Base-by-base conservation (phyloP, 2,797 vertebrate genomes). In the Sylvilagus floridanus region DNA sequence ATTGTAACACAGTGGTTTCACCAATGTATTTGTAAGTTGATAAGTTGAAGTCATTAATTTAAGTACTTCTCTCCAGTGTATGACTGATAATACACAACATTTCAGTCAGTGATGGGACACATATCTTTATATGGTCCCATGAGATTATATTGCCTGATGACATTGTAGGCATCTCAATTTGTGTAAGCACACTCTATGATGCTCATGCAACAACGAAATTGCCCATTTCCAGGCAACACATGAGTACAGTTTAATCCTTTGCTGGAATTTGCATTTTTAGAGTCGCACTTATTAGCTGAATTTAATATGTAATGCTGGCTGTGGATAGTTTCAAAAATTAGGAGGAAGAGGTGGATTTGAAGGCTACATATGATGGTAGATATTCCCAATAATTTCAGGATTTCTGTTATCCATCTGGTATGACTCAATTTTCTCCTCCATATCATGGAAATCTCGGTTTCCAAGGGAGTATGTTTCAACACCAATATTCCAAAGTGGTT, bases 321-420 rank as follows among this genome's bases (percentile, higher is more conserved):
- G 0, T 92, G 77, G 92, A 90, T 9, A 60, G 5, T 86, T 91
- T 86, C 75, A 84, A 76, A 90, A 90, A 35, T 35, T 78, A 66
- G 26, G 14, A 83, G 17, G 17, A 50, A 68, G 24, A 28, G 11
- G 2, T 84, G 1, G 8, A 72, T 87, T 54, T 30, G 50, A 90
- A 90, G n/a, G 14, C 50, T 89, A 5, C 16, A 60, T 30, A 8
- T 52, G 1, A 0, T 7, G 10, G 12, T 17, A 9, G 66, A 57
- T 9, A 68, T 19, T 63, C 17, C 12, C 4, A 10, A 24, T 62
- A 10, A 24, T 52, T 66, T 81, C 57, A 54, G 12, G 14, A 91
- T n/a, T 42, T 21, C 24, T 77, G 30, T 24, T 72, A 62, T 42
- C 9, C 16, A 13, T 84, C 13, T 22, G 30, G 3, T 32, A 84